phyloP scores from a whole-genome alignment of 2,888 invertebrate species.

The Terebella lapidaria region DNA sequence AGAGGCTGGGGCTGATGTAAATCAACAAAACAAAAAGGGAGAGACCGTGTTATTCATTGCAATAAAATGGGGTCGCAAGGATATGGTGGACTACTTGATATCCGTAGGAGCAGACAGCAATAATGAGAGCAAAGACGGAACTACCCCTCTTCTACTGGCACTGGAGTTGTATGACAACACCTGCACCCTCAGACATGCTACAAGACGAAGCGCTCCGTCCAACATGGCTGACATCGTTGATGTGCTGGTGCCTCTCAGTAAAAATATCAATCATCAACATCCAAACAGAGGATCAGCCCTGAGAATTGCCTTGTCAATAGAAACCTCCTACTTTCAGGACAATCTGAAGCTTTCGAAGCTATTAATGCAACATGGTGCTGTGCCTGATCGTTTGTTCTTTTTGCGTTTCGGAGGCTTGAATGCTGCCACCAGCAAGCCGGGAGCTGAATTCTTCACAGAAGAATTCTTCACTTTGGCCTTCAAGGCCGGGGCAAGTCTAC shows the following conservation, averaged over 20 bases:
- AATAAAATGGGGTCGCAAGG: slow-evolving; percentile 13
- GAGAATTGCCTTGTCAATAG: slow-evolving; percentile 10
- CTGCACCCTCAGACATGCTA: slow-evolving; percentile 1
- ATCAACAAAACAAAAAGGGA: slow-evolving; percentile 12
- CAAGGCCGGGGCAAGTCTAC: slow-evolving; percentile 14
- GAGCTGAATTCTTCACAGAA: slow-evolving; percentile 14
- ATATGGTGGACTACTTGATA: slow-evolving; percentile 15
- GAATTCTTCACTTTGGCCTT: slow-evolving; percentile 14
- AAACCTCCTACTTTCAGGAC: slow-evolving; percentile 8
- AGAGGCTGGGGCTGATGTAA: slow-evolving; percentile 4
- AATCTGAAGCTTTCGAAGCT: slow-evolving; percentile 9
- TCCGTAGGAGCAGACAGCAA: slow-evolving; percentile 1
- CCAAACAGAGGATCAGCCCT: slow-evolving; percentile 14
- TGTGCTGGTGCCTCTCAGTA: slow-evolving; percentile 7
- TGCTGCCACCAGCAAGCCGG: slow-evolving; percentile 11
- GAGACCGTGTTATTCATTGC: slow-evolving; percentile 17
- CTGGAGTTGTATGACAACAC: slow-evolving; percentile 12
- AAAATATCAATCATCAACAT: slow-evolving; percentile 10
- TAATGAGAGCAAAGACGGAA: slow-evolving; percentile 9
- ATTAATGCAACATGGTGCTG: slow-evolving; percentile 18
- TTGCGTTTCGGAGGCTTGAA: slow-evolving; percentile 18
- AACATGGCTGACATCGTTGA: slow-evolving; percentile 14
- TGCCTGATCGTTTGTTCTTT: slow-evolving; percentile 18
- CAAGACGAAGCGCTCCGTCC: slow-evolving; percentile 16
- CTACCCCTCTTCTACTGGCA: slow-evolving; percentile 14